Conservation (phyloP, 2,797 vertebrate species). For the Vireo griseus region DNA sequence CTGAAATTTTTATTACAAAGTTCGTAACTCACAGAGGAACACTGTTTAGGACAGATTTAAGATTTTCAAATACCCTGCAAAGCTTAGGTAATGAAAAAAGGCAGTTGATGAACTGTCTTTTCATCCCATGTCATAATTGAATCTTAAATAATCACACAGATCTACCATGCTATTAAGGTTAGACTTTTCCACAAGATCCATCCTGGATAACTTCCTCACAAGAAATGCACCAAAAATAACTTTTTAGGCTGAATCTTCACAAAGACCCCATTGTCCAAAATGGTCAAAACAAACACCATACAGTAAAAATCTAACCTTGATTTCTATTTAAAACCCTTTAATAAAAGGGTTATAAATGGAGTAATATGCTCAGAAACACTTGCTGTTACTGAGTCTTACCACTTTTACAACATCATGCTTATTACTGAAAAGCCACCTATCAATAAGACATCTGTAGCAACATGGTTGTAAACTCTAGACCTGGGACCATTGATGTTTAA, state of each 20-base stretch:
- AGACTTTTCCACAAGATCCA: constrained; percentile 15
- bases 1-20: neutral
- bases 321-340: constrained; percentile 44
- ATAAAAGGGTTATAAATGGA: constrained; percentile 27
- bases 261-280: constrained; percentile 18
- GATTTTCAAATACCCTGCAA: neutral
- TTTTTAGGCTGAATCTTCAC: neutral
- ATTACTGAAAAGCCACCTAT: neutral
- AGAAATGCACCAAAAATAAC: constrained; percentile 28
- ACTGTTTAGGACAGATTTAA: neutral
- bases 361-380: neutral
- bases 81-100: neutral
- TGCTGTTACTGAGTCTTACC: neutral
- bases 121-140: neutral
- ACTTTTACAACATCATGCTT: neutral
- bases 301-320: constrained; percentile 4
- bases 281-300: constrained; percentile 8
- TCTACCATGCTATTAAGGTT: constrained; percentile 24
- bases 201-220: neutral
- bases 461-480: neutral
- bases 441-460: neutral
- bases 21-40: neutral
- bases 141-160: neutral
- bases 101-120: neutral
- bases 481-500: neutral